phyloP scores from a whole-genome alignment of 2,888 invertebrate genomes.

The Dione vanillae region DNA sequence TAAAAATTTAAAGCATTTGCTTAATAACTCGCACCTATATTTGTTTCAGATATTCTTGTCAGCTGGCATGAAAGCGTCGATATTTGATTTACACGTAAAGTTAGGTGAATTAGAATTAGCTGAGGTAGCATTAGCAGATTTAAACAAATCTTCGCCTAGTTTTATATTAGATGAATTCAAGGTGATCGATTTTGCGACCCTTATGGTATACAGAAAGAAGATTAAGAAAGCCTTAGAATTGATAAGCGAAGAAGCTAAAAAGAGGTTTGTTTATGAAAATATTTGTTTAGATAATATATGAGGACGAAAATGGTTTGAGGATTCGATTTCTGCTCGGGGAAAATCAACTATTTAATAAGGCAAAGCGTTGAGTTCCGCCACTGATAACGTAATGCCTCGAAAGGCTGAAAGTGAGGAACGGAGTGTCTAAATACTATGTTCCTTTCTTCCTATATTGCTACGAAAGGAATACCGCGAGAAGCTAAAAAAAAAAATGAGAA shows the following conservation, averaged over 20 bases:
- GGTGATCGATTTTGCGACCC: constrained; percentile 85
- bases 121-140: constrained; percentile 75
- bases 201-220: constrained; percentile 80
- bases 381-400: no score
- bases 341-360: no score
- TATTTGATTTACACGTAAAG: constrained; percentile 85
- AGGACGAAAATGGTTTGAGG: no score
- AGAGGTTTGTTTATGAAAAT: constrained; percentile 59
- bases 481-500: no score
- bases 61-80: constrained; percentile 87
- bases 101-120: constrained; percentile 83
- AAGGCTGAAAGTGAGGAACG: no score
- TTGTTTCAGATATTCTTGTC: constrained; percentile 77
- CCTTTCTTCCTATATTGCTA: no score
- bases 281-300: background rate
- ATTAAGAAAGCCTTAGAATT: constrained; percentile 74
- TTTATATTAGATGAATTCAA: constrained; percentile 87
- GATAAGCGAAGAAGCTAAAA: constrained; percentile 78
- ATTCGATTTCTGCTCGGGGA: no score
- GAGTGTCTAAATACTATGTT: no score
- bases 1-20: no score
- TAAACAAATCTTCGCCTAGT: constrained; percentile 78
- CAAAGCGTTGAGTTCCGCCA: no score
- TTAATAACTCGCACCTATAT: no score
- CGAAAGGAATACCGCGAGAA: no score